Evolutionary conservation across 2,113 vertebrate species (phyloP).

Genomic region (Heloderma charlesbogerti): DNA sequence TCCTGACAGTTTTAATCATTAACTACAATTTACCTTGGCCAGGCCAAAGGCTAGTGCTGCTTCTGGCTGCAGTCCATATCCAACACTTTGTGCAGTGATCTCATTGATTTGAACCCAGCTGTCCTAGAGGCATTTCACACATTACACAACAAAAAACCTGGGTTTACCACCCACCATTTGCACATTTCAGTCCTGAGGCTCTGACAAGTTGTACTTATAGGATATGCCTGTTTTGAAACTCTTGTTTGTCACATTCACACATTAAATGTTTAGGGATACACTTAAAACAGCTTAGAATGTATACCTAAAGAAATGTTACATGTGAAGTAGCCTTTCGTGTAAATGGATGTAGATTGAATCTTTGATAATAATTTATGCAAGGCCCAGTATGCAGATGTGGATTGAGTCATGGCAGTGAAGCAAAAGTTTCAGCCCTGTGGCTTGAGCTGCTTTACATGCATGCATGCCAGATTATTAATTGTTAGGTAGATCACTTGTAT

Average conservation of each 20-base stretch:
- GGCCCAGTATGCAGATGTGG: background rate
- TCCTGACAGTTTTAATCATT: background rate
- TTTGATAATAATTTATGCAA: background rate
- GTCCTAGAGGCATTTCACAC: background rate
- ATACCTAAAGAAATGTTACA: background rate
- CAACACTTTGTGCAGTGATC: background rate
- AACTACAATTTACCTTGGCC: background rate
- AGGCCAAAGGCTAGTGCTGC: background rate
- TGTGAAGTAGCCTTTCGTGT: background rate
- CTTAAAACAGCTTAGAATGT: background rate
- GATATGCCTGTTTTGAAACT: background rate
- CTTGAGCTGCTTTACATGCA: background rate
- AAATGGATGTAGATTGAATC: background rate
- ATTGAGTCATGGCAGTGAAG: background rate
- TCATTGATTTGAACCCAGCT: background rate
- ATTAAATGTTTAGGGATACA: background rate
- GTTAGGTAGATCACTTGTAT: background rate
- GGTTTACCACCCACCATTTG: background rate
- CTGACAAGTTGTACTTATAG: background rate
- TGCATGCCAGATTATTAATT: background rate
- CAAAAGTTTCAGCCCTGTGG: background rate
- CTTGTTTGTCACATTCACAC: too few relatives aligned
- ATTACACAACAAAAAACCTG: background rate
- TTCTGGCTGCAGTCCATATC: background rate
- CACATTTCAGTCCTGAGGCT: too few relatives aligned